Evolutionary conservation across 2,113 vertebrate species (phyloP).

Genomic region (Sorex araneus): DNA sequence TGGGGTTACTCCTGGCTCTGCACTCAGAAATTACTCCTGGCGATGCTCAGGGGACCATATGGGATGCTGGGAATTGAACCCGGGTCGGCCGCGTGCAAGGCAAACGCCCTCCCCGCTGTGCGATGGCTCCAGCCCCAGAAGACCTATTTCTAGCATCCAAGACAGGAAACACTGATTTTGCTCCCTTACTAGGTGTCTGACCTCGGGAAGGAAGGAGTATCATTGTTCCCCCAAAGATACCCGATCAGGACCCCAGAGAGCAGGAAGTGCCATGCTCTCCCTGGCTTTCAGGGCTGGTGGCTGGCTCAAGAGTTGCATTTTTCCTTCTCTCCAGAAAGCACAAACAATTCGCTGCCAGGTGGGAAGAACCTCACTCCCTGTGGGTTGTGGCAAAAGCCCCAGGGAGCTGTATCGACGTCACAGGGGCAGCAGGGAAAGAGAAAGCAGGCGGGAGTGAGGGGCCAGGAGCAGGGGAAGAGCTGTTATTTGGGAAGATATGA

Average conservation of each 20-base stretch:
- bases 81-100: too few species aligned
- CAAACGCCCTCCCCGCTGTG: too few species aligned
- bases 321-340: constrained; percentile 74
- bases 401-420: constrained; percentile 77
- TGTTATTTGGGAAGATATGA: constrained; percentile 26
- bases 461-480: neutral
- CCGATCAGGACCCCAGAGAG: neutral
- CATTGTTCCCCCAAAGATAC: constrained; percentile 62
- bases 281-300: neutral
- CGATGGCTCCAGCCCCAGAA: too few species aligned
- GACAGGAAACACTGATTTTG: neutral
- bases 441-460: constrained; percentile 82
- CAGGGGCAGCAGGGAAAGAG: neutral
- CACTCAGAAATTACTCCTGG: too few species aligned
- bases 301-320: constrained; percentile 56
- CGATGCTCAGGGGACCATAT: too few species aligned
- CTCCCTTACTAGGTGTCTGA: neutral
- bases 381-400: neutral
- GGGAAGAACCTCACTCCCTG: constrained; percentile 61
- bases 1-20: too few species aligned
- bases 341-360: constrained; percentile 78
- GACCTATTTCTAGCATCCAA: neutral
- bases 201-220: constrained; percentile 49
- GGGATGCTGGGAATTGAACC: too few species aligned
- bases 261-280: neutral